Evolutionary conservation across 2,888 invertebrate species (phyloP), one percentile per base, ranked within the genome.

Genomic region (Orthosia gothica): DNA sequence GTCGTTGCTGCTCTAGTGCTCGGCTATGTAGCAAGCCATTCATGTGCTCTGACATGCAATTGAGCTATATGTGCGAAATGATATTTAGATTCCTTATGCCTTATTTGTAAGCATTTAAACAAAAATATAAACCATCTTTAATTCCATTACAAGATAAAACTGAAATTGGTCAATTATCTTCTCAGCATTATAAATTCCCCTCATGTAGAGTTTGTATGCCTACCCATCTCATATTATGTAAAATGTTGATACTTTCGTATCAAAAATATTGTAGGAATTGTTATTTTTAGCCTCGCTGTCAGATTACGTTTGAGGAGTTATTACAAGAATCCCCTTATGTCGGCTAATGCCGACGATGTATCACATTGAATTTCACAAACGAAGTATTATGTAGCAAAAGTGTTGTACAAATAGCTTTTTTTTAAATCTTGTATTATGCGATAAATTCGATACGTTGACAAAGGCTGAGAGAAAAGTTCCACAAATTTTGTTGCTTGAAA

Each of bases 331-430:
- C 5, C 20, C 20, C 45, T 58, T 61, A 61, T 61, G 12, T 70
- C 58, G 40, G 16, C 23, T 74, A 81, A 84, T 78, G 68, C 74
- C 65, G 18, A 55, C 45, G n/a, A 61, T 66, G 63, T 68, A 63
- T 23, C 50, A 81, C 40, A 82, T 79, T 76, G 61, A 77, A 74
- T 86, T 78, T 79, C 74, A 67, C 55, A 74, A 72, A 64, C 66
- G 55, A 64, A 70, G 76, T 79, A 74, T n/a, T n/a, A n/a, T n/a
- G n/a, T n/a, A 11, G 54, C 47, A 54, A 67, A 72, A 69, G 65
- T 57, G 20, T 59, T 54, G 13, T 45, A 61, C 23, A 63, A 69
- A 78, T 75, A 80, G 45, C 63, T 54, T 59, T 26, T 72, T n/a
- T 55, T 64, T 66, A 20, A 52, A 49, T 57, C 58, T 73, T 83